Percentiles rank a stretch among this genome's conserved stretches.
phyloP scores from a whole-genome alignment of 1,140 invertebrate species.

The Prorops nasuta region DNA sequence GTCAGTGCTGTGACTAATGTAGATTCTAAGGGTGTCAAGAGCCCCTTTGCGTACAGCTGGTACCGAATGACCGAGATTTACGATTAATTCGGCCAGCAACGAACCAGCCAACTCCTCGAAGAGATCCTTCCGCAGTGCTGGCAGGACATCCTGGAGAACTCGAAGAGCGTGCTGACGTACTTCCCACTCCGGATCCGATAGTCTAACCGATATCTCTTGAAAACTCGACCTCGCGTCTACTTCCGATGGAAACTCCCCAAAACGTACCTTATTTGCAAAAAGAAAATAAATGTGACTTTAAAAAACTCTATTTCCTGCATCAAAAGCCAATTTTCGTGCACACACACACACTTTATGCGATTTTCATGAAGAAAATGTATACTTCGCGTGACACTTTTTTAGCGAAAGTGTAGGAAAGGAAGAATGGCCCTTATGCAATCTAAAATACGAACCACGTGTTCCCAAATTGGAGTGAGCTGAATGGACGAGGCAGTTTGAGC shows the following conservation, averaged over 20 bases:
- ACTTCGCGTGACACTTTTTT: not conserved
- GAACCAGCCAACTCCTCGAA: constrained; percentile 62
- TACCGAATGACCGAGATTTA: constrained; percentile 72
- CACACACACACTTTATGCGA: not conserved
- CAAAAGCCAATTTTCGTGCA: not conserved
- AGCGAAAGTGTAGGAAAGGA: not conserved
- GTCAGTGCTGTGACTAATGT: constrained; percentile 61
- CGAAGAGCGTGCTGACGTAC: constrained; percentile 75
- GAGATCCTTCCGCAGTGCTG: constrained; percentile 61
- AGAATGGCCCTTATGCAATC: not conserved
- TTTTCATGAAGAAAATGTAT: not conserved
- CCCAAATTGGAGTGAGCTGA: constrained; percentile 74
- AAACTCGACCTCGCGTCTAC: constrained; percentile 67
- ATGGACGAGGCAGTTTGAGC: constrained; percentile 45
- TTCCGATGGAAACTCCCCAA: constrained; percentile 56
- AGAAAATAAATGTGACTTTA: not conserved
- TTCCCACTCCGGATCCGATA: constrained; percentile 78
- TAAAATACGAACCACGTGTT: constrained; percentile 66
- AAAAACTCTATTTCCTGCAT: not conserved
- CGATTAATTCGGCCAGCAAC: constrained; percentile 66
- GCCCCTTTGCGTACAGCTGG: constrained; percentile 75
- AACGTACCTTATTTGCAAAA: constrained; percentile 37
- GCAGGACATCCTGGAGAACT: constrained; percentile 72
- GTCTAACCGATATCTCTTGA: constrained; percentile 65
- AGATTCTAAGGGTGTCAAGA: constrained; percentile 67